Percentiles rank a stretch among this genome's conserved stretches.
Evolutionary conservation across 1,140 invertebrate species (phyloP).

Genomic region (Armadillidium nasatum): DNA sequence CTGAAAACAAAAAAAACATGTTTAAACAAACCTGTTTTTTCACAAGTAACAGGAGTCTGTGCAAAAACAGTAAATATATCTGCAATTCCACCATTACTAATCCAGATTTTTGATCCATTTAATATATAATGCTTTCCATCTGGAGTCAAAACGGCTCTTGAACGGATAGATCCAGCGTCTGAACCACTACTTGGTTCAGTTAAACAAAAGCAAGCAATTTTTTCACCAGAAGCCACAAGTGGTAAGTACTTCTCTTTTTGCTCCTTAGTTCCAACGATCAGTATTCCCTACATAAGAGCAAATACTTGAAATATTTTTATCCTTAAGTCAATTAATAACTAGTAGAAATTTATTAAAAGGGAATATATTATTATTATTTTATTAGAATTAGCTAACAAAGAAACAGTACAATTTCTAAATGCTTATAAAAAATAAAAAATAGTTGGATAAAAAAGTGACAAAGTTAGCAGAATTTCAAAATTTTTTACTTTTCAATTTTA

Average conservation of each 20-base stretch:
- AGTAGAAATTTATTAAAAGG: too few relatives aligned
- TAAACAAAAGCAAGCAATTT: slow-evolving; percentile 90
- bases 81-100: slow-evolving; percentile 96
- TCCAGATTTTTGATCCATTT: slow-evolving; percentile 99
- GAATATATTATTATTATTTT: too few relatives aligned
- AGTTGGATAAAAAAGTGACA: too few relatives aligned
- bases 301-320: too few relatives aligned
- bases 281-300: slow-evolving; percentile 66
- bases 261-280: slow-evolving; percentile 76
- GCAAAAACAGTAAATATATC: slow-evolving; percentile 99
- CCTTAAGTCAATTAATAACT: too few relatives aligned
- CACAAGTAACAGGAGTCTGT: slow-evolving; percentile 70
- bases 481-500: too few relatives aligned
- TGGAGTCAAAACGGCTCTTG: slow-evolving; percentile 71
- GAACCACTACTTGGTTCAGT: slow-evolving; percentile 93
- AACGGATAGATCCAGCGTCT: slow-evolving; percentile 78
- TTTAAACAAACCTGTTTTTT: slow-evolving; percentile 58
- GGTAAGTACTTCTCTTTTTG: slow-evolving; percentile 91
- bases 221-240: slow-evolving; percentile 72
- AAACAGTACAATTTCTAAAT: too few relatives aligned
- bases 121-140: slow-evolving; percentile 90
- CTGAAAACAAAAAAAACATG: too few relatives aligned
- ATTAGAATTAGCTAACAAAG: too few relatives aligned
- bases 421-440: too few relatives aligned
- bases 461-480: too few relatives aligned